A percentile compares a stretch with the other conserved stretches of the same genome.
These are phyloP conservation scores for Morelia viridis DNA, from an alignment of 2,797 vertebrate species.

Conservation along the genomic window DNA sequence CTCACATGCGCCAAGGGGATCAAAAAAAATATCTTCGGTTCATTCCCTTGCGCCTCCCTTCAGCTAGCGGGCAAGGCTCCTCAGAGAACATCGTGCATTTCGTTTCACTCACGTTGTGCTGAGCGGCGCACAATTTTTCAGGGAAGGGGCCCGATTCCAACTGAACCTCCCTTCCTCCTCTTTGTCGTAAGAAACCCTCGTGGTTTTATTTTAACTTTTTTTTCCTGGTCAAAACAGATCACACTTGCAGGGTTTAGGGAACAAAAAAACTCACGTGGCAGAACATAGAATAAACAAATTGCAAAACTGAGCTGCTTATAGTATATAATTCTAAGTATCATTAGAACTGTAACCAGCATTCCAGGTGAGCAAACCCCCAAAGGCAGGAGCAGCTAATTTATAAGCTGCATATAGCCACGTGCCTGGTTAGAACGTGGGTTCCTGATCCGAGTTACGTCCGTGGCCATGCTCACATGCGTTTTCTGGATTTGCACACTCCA, in stretches of 20 bases:
- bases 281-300: neutral
- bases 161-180: neutral
- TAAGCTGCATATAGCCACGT: neutral
- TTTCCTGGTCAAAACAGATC: accelerated
- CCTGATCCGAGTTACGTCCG: too few species aligned
- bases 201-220: neutral
- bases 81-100: neutral
- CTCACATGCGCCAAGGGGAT: neutral
- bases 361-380: neutral
- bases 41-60: too few species aligned
- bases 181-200: neutral
- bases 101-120: neutral
- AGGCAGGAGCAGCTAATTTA: neutral
- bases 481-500: too few species aligned
- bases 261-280: neutral
- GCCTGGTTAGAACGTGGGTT: too few species aligned
- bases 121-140: neutral
- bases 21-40: too few species aligned
- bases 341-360: too few species aligned
- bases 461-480: too few species aligned
- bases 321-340: too few species aligned
- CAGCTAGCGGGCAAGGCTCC: neutral
- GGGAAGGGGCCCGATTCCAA: neutral
- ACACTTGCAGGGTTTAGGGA: neutral
- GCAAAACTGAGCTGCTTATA: too few species aligned